Percentiles rank a stretch among this genome's conserved stretches.
phyloP scores from a whole-genome alignment of 2,888 invertebrate genomes.

The Loripinus fragilis region DNA sequence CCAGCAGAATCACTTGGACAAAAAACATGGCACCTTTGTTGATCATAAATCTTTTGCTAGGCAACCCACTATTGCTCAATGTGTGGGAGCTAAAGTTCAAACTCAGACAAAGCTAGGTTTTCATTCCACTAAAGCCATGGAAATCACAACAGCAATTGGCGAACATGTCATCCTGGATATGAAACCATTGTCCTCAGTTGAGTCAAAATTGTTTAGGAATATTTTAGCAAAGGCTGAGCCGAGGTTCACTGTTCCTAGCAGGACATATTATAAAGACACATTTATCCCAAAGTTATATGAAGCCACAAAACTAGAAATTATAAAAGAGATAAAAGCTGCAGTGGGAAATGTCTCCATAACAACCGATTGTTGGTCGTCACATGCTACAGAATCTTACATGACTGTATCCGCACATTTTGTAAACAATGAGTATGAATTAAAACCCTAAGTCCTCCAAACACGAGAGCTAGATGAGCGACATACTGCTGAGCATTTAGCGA shows the following conservation, averaged over 20 bases:
- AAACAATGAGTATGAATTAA: neutral
- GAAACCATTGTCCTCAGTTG: neutral
- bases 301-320: neutral
- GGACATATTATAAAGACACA: neutral
- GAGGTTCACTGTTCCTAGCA: neutral
- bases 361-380: neutral
- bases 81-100: neutral
- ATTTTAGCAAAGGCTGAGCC: constrained; percentile 8
- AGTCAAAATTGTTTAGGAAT: neutral
- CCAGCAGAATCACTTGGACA: neutral
- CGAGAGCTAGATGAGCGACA: neutral
- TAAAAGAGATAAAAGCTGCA: neutral
- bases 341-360: neutral
- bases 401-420: constrained; percentile 5
- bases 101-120: neutral
- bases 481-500: neutral
- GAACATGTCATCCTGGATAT: neutral
- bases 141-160: constrained; percentile 1
- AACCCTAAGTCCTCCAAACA: neutral
- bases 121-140: neutral
- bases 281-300: constrained; percentile 9
- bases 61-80: neutral
- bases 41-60: neutral
- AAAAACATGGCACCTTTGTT: constrained; percentile 8
- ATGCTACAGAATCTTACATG: constrained; percentile 2